Base-by-base conservation (phyloP, 2,888 invertebrate species). In the Trichogramma dendrolimi region DNA sequence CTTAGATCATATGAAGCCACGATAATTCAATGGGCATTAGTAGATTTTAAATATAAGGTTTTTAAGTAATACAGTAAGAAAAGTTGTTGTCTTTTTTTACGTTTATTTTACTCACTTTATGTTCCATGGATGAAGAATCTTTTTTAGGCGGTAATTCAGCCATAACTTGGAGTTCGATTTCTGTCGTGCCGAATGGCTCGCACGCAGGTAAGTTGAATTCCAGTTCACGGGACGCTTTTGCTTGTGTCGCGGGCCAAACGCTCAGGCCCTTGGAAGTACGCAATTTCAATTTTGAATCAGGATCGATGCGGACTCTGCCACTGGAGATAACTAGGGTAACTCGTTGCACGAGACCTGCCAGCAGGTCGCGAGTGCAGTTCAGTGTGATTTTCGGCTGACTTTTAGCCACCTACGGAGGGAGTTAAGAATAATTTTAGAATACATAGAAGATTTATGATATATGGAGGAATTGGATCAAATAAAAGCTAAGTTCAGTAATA, bases 341-440 rank as follows among this genome's bases (percentile, higher is more conserved):
- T 27, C 85, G 83, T 77, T 94, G 93, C 69, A 89, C 87, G 66
- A 93, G 83, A 0, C 94, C 94, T 0, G 92, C 91, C 5, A 94
- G 83, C 52, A 94, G 81, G 70, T 92, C 90, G 67, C 88, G 87
- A 52, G 83, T 77, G 71, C 81, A 80, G 73, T 87, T 76, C 70
- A 85, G 71, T 71, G 81, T 78, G 70, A 83, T 75, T 2, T 80
- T 81, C 3, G 84, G 83, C 63, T 81, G 82, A 1, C 83, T 84
- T 59, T 84, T 84, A 0, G 83, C 82, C 41, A 86, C 84, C 68
- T 86, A 83, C 8, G 11, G 40, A 43, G n/a, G n/a, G n/a, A n/a
- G n/a, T 10, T 53, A 6, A 44, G 50, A 40, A 39, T 5, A 7
- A 53, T 54, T 62, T 79, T 83, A n/a, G 14, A 27, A 2, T 27